Evolutionary conservation across 2,888 invertebrate species (phyloP).

Genomic region (Epirrita christyi): DNA sequence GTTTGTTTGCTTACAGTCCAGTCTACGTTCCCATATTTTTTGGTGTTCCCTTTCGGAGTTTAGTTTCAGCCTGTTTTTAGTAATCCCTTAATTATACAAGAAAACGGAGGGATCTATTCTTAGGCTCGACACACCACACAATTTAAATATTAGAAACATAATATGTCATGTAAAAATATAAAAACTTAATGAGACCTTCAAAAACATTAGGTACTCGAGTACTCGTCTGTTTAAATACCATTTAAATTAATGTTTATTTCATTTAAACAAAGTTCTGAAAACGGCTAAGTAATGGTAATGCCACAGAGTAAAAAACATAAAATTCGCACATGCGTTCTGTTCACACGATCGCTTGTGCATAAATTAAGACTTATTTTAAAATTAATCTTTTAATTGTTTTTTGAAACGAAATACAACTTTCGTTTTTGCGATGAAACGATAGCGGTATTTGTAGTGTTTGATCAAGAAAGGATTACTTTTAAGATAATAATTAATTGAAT

Average conservation of each 20-base stretch:
- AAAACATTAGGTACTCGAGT: too few relatives aligned
- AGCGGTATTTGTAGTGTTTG: neutral
- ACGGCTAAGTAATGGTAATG: slow-evolving; percentile 11
- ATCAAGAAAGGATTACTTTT: too few relatives aligned
- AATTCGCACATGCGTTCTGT: slow-evolving; percentile 30
- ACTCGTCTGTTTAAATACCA: neutral
- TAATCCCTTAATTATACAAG: too few relatives aligned
- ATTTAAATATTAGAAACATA: neutral
- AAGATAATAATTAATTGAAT: too few relatives aligned
- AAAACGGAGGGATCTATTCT: too few relatives aligned
- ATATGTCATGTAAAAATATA: too few relatives aligned
- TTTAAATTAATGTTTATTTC: slow-evolving; percentile 1
- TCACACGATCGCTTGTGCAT: slow-evolving; percentile 33
- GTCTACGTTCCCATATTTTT: too few relatives aligned
- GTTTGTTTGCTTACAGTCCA: too few relatives aligned
- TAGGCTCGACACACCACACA: too few relatives aligned
- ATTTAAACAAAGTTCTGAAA: slow-evolving; percentile 12
- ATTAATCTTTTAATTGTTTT: neutral
- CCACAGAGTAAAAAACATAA: slow-evolving; percentile 15
- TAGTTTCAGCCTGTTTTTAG: too few relatives aligned
- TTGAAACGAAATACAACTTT: neutral
- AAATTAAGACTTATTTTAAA: slow-evolving; percentile 4
- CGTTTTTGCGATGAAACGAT: neutral
- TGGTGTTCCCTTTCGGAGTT: too few relatives aligned
- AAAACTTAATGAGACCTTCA: neutral